A percentile compares a stretch with the other conserved stretches of the same genome.
phyloP scores from a whole-genome alignment of 2,797 vertebrate genomes.

The Sphaeramia orbicularis region DNA sequence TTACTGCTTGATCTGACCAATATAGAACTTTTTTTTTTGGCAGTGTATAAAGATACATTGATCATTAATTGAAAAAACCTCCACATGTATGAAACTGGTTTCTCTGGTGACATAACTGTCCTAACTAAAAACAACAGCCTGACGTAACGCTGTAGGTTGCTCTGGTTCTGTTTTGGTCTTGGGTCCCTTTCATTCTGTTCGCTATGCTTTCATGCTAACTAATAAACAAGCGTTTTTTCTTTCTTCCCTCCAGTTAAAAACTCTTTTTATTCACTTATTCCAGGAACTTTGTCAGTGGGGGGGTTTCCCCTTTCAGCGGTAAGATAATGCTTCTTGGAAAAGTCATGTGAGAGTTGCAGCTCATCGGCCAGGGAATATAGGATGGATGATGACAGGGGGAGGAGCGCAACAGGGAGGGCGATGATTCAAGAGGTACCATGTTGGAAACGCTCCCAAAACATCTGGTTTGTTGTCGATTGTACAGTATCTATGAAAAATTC shows the following conservation, averaged over 20 bases:
- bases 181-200: conserved; percentile 8
- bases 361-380: conserved; percentile 20
- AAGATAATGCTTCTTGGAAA: conserved; percentile 63
- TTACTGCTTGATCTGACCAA: no score
- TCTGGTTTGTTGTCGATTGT: conserved; percentile 41
- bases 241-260: not conserved
- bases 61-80: not conserved
- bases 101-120: not conserved
- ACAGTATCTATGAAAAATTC: conserved; percentile 28
- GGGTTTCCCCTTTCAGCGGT: conserved; percentile 24
- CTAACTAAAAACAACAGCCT: not conserved
- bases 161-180: conserved; percentile 10
- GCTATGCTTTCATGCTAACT: conserved; percentile 8
- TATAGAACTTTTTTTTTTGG: no score
- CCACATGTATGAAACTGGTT: not conserved
- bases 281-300: conserved; percentile 34
- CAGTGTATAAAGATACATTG: no score
- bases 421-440: conserved; percentile 48
- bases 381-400: conserved; percentile 48
- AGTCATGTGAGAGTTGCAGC: conserved; percentile 36
- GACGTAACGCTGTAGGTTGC: not conserved
- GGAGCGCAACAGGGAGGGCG: conserved; percentile 30
- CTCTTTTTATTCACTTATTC: conserved; percentile 39
- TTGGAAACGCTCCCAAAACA: conserved; percentile 43
- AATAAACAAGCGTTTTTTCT: conserved; percentile 7